phyloP scores from a whole-genome alignment of 2,113 vertebrate genomes.

The Limnothrissa miodon region DNA sequence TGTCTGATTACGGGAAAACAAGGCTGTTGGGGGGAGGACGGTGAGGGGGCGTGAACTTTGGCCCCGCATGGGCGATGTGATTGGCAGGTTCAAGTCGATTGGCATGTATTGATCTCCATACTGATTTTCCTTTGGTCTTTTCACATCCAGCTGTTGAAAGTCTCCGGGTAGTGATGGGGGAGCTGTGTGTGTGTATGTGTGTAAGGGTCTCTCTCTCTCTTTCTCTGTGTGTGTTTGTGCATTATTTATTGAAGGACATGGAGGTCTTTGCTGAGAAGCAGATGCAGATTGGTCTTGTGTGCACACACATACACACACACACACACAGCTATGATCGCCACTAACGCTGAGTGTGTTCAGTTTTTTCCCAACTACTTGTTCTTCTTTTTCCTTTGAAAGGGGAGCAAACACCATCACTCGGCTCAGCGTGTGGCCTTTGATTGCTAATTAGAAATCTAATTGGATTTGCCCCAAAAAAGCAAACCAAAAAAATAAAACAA shows the following conservation, averaged over 20 bases:
- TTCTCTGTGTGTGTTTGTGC: not conserved
- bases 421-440: constrained; percentile 30
- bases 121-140: not conserved
- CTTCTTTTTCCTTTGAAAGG: not conserved
- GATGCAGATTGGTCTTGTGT: not conserved
- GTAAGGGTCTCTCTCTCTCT: not conserved
- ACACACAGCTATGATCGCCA: not conserved
- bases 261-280: not conserved
- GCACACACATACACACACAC: not conserved
- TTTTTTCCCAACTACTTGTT: not conserved
- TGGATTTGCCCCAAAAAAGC: constrained; percentile 26
- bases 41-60: constrained; percentile 27
- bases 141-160: constrained; percentile 13
- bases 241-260: constrained; percentile 17
- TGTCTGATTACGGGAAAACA: constrained; percentile 22
- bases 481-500: constrained; percentile 40
- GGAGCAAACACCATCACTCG: constrained; percentile 21
- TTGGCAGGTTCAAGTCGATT: constrained; percentile 25
- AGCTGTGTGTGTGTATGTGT: not conserved
- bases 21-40: not conserved
- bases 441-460: constrained; percentile 44
- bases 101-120: constrained; percentile 27
- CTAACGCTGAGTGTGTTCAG: not conserved
- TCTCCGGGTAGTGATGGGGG: not conserved
- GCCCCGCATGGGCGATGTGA: constrained; percentile 26